Conservation (phyloP, 53 echinoderm and acorn worm genomes). For the Mesocentrotus franciscanus region DNA sequence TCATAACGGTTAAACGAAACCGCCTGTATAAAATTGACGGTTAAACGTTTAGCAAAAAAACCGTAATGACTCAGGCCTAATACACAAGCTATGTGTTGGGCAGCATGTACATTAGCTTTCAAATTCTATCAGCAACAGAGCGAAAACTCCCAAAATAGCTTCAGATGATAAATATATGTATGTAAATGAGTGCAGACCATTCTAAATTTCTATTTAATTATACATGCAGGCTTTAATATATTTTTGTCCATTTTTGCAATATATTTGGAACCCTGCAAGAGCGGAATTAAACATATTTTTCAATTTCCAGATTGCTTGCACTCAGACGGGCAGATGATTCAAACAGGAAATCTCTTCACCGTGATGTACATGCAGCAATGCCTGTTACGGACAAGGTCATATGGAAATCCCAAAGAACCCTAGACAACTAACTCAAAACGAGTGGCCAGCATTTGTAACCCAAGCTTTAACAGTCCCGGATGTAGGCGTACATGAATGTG, state of each 20-base stretch:
- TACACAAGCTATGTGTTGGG: no score
- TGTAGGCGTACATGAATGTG: background rate
- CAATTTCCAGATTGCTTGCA: slow-evolving; percentile 41
- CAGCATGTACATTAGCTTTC: no score
- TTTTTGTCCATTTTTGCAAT: background rate
- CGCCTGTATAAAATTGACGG: no score
- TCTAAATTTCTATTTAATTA: no score
- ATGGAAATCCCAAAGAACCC: slow-evolving; percentile 10
- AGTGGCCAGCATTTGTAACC: background rate
- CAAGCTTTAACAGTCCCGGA: background rate
- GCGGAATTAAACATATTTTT: slow-evolving; percentile 12
- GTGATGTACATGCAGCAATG: background rate
- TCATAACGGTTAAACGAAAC: no score
- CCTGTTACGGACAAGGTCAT: background rate
- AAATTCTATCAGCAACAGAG: no score
- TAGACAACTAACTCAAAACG: background rate
- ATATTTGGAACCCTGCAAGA: background rate
- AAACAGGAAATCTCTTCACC: slow-evolving; percentile 48
- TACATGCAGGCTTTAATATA: no score
- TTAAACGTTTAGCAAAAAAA: no score
- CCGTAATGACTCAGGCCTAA: no score
- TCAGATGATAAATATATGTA: no score
- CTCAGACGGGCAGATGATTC: slow-evolving; percentile 43
- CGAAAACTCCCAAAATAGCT: no score
- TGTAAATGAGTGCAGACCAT: no score